A percentile compares a stretch with the other conserved stretches of the same genome.
Conservation (phyloP, 2,113 vertebrate species). For the human (Homo sapiens) region DNA sequence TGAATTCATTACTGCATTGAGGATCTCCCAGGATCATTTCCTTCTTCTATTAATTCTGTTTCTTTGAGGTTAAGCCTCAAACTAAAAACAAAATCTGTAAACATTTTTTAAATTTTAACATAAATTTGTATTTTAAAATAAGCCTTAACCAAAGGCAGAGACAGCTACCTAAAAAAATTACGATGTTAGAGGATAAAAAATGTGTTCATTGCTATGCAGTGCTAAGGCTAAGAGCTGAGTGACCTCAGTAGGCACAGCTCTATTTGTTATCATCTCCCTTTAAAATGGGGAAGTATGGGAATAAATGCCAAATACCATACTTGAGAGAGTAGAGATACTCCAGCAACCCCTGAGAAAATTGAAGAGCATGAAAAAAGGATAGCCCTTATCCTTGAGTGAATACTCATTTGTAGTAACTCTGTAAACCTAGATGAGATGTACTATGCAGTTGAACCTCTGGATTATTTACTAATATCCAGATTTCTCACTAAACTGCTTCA, state of each 20-base stretch:
- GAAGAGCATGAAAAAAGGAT: background rate
- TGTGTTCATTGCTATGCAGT: background rate
- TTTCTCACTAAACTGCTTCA: slow-evolving; percentile 12
- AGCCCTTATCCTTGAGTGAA: background rate
- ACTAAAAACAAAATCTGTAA: slow-evolving; percentile 9
- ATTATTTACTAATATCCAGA: background rate
- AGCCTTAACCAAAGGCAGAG: background rate
- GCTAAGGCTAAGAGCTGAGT: background rate
- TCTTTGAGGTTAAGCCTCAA: slow-evolving; percentile 30
- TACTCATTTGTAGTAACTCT: background rate
- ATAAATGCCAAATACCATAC: background rate
- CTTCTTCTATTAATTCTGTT: slow-evolving; percentile 22
- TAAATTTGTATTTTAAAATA: slow-evolving; percentile 44
- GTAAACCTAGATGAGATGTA: background rate
- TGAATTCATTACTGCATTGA: slow-evolving; percentile 60
- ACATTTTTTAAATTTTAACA: slow-evolving; percentile 49
- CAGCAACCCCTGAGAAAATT: background rate
- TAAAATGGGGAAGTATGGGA: background rate
- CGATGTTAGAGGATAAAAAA: background rate
- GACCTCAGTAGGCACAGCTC: background rate
- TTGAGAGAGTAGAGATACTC: background rate
- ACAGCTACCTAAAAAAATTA: background rate
- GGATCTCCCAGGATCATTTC: slow-evolving; percentile 28
- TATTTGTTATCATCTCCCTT: background rate
- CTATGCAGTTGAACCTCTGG: background rate